Percentiles rank a stretch among this genome's conserved stretches.
Conservation (phyloP, 2,797 vertebrate genomes). For the Hephaestus fuliginosus region DNA sequence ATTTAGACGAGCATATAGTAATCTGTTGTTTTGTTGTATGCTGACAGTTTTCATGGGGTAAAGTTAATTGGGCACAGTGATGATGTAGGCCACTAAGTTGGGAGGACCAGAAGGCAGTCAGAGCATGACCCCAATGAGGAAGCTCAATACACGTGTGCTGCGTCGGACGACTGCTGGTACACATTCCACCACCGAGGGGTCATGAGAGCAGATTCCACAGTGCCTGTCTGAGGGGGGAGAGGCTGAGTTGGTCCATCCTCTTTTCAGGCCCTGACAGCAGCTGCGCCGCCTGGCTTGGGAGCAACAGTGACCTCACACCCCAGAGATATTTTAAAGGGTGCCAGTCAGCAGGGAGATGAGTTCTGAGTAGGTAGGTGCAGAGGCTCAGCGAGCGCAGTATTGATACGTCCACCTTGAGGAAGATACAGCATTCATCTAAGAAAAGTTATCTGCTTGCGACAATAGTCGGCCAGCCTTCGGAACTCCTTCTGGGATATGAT, state of each 20-base stretch:
- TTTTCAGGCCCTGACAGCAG: slow-evolving; percentile 84
- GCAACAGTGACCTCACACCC: slow-evolving; percentile 90
- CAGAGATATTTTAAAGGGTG: slow-evolving; percentile 93
- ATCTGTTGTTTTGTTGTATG: slow-evolving; percentile 11
- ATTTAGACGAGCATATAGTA: neutral
- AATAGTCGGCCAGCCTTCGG: slow-evolving; percentile 26
- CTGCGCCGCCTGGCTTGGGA: slow-evolving; percentile 88
- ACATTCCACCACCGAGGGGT: slow-evolving; percentile 72
- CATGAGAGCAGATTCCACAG: slow-evolving; percentile 76
- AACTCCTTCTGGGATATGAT: slow-evolving; percentile 78
- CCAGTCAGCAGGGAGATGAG: slow-evolving; percentile 89
- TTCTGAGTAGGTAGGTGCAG: slow-evolving; percentile 75
- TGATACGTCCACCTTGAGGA: slow-evolving; percentile 80
- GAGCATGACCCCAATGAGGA: slow-evolving; percentile 71
- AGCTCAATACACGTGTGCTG: slow-evolving; percentile 66
- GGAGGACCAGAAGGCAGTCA: slow-evolving; percentile 45
- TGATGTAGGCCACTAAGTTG: slow-evolving; percentile 51
- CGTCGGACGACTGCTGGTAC: slow-evolving; percentile 53
- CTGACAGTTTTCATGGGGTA: slow-evolving; percentile 27
- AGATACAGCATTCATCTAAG: slow-evolving; percentile 77
- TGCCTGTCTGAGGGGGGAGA: slow-evolving; percentile 67
- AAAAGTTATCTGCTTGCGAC: slow-evolving; percentile 57
- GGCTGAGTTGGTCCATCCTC: slow-evolving; percentile 73
- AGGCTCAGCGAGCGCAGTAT: slow-evolving; percentile 38
- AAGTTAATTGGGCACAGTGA: slow-evolving; percentile 24